Evolutionary conservation across 2,888 invertebrate genomes (phyloP).

Genomic region (Glyphotaelius pellucidus): DNA sequence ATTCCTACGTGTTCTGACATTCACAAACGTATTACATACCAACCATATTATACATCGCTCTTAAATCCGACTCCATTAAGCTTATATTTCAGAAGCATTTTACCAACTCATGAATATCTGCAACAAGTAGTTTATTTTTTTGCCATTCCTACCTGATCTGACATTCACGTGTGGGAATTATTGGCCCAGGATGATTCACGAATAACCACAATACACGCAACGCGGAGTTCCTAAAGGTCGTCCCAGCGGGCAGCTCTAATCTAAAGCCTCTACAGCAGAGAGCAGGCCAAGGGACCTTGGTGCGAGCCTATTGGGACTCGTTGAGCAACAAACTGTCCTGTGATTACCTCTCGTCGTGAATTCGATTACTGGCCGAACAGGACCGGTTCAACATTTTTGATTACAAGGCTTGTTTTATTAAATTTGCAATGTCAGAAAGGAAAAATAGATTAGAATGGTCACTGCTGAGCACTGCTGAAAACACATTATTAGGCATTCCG

Average conservation of each 20-base stretch:
- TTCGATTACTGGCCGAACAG: neutral
- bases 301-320: neutral
- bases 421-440: neutral
- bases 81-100: neutral
- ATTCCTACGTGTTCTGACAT: neutral
- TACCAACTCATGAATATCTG: neutral
- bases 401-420: neutral
- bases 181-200: neutral
- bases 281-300: neutral
- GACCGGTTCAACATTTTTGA: neutral
- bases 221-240: neutral
- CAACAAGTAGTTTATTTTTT: neutral
- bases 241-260: neutral
- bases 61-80: neutral
- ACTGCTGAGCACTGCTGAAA: too few relatives aligned
- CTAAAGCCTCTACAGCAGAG: too few relatives aligned
- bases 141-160: neutral
- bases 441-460: neutral
- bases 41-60: neutral
- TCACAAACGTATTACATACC: neutral
- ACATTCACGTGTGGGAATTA: constrained; percentile 2
- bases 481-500: too few relatives aligned
- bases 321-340: neutral
- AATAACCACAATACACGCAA: neutral
- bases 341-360: neutral